Percentiles rank a stretch among this genome's conserved stretches.
Evolutionary conservation across 2,113 vertebrate species (phyloP).

Genomic region (Solenodon paradoxus): DNA sequence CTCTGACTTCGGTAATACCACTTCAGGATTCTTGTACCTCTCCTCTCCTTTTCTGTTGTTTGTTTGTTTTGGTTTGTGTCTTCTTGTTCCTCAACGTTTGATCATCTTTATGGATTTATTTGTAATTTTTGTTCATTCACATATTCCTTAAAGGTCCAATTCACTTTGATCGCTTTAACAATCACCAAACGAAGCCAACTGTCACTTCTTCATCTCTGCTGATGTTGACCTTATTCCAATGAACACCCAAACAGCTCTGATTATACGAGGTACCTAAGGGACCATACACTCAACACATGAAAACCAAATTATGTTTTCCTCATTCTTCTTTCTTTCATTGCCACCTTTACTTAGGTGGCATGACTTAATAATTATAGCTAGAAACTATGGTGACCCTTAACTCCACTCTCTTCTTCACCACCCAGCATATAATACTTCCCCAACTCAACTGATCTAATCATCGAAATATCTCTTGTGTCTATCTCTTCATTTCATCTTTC

Average conservation of each 20-base stretch:
- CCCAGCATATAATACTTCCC: fast-evolving
- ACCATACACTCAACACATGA: background rate
- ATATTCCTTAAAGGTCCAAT: background rate
- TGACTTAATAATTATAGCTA: background rate
- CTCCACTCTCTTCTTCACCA: background rate
- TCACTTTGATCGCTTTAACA: background rate
- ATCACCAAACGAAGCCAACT: background rate
- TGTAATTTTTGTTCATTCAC: background rate
- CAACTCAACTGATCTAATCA: background rate
- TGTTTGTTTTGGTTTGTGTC: background rate
- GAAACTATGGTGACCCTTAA: background rate
- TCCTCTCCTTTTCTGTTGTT: background rate
- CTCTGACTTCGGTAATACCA: background rate
- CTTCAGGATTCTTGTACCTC: background rate
- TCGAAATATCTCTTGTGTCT: background rate
- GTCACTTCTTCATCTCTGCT: background rate
- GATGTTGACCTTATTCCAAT: background rate
- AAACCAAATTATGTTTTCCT: background rate
- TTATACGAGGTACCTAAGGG: background rate
- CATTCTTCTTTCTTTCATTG: background rate
- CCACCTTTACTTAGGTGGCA: background rate
- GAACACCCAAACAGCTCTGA: background rate
- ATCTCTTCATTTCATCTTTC: background rate
- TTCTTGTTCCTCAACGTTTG: background rate
- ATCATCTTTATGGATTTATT: background rate